Conservation (phyloP, 1,140 invertebrate genomes). For the Pseudomyrmex cubaensis region DNA sequence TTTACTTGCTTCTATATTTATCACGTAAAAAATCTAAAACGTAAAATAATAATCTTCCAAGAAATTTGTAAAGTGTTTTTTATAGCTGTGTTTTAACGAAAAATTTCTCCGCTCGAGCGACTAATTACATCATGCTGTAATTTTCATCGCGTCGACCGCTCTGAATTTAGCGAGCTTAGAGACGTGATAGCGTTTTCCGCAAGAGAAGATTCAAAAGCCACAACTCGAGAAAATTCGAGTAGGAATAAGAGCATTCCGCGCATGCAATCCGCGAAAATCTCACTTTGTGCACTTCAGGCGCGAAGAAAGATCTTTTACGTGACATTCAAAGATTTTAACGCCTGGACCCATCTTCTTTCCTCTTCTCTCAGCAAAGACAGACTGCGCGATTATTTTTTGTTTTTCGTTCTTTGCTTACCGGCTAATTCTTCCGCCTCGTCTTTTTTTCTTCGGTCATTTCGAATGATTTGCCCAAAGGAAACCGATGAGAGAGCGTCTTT, state of each 20-base stretch:
- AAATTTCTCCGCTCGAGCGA: not conserved
- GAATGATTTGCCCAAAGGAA: conserved; percentile 33
- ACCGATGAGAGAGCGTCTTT: conserved; percentile 4
- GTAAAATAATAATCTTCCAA: not conserved
- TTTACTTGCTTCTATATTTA: not conserved
- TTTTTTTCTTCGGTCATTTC: conserved; percentile 37
- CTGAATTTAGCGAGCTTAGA: conserved; percentile 35
- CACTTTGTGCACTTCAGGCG: conserved; percentile 31
- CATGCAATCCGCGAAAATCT: conserved; percentile 43
- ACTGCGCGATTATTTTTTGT: conserved; percentile 40
- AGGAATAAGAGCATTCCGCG: conserved; percentile 10
- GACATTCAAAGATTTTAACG: conserved; percentile 52
- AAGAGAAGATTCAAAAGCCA: conserved; percentile 48
- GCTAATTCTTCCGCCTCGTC: conserved; percentile 25
- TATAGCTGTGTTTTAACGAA: conserved; percentile 1
- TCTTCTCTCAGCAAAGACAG: not conserved
- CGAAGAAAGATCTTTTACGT: conserved; percentile 7
- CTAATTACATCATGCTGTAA: conserved; percentile 29
- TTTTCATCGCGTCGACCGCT: conserved; percentile 35
- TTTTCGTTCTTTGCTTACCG: conserved; percentile 16
- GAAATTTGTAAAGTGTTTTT: not conserved
- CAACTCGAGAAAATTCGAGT: conserved; percentile 36
- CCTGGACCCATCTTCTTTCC: not conserved
- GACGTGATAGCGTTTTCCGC: conserved; percentile 31
- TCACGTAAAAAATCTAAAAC: not conserved